Evolutionary conservation across 1,140 invertebrate species (phyloP), one percentile per base, ranked within the genome.

Genomic region (Drosophila seguyi): DNA sequence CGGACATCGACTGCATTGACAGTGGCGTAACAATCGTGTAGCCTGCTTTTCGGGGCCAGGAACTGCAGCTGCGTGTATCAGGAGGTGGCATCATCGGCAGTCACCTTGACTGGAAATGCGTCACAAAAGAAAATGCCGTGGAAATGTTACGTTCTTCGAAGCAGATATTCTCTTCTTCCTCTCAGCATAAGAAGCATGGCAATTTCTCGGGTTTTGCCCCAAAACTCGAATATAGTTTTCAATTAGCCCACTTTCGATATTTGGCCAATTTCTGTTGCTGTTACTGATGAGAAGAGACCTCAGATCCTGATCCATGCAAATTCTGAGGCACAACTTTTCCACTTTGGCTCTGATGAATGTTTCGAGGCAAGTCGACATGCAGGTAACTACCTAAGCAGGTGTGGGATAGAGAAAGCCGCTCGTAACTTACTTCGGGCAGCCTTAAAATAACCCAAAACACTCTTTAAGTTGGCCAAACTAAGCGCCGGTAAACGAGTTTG

Each of bases 401-500:
- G 41, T 8, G 41, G 41, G 8, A 29, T 25, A 22, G 31, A 13
- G 25, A 22, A 29, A 36, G 16, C 16, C 14, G 31, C 31, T 20
- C 22, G 14, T 41, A 63, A 65, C 56, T 65, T 61, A 61, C 34
- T 48, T 50, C n/a, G 36, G 36, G 14, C 34, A 20, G 27, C 39
- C 27, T 20, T 39, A 27, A 52, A 68, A 67, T 52, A 39, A 44
- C 41, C 55, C 34, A 72, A 71, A 57, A 57, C 25, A 47, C 50
- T 52, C 48, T 82, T 72, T 56, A 65, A 76, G 72, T 73, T 50
- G 42, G 65, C 53, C 48, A 75, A 77, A 68, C 71, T 61, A 79
- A 73, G 63, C 67, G 72, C 44, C 67, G 65, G 60, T 58, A 75
- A 87, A 80, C 79, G 80, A 83, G 72, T 75, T 87, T 83, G 57